These are phyloP conservation scores for Heliconius ismenius DNA, from an alignment of 2,888 invertebrate genomes.

Conservation along the genomic window DNA sequence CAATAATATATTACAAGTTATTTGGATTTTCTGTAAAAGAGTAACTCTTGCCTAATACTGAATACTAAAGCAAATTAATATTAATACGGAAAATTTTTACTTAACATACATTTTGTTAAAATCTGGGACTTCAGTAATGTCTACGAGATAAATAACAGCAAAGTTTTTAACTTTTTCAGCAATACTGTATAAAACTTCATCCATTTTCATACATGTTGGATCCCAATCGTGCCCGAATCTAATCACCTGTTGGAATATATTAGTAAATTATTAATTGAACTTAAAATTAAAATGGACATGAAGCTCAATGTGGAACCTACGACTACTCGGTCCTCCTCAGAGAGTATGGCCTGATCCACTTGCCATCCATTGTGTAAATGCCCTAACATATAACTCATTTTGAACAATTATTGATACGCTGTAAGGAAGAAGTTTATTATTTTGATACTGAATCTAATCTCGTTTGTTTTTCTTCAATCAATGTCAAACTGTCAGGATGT, in stretches of 20 bases:
- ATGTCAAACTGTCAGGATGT: not conserved
- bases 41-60: too few species aligned
- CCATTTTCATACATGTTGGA: slow-evolving; percentile 99
- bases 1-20: too few species aligned
- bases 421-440: not conserved
- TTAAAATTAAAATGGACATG: not conserved
- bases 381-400: slow-evolving; percentile 99
- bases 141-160: slow-evolving; percentile 98
- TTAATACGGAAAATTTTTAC: not conserved
- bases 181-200: slow-evolving; percentile 97
- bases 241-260: slow-evolving; percentile 85
- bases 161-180: slow-evolving; percentile 99
- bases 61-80: not conserved
- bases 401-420: slow-evolving; percentile 48
- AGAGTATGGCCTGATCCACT: slow-evolving; percentile 99
- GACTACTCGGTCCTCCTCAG: slow-evolving; percentile 98
- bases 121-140: slow-evolving; percentile 98
- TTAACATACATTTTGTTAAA: slow-evolving; percentile 96
- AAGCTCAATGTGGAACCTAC: slow-evolving; percentile 81
- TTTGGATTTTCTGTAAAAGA: too few species aligned
- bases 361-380: slow-evolving; percentile 99
- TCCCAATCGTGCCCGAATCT: slow-evolving; percentile 99
- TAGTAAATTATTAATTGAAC: not conserved
- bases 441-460: not conserved
- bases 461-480: not conserved